Conservation (phyloP, 2,113 vertebrate species). For the Maccullochella peelii region DNA sequence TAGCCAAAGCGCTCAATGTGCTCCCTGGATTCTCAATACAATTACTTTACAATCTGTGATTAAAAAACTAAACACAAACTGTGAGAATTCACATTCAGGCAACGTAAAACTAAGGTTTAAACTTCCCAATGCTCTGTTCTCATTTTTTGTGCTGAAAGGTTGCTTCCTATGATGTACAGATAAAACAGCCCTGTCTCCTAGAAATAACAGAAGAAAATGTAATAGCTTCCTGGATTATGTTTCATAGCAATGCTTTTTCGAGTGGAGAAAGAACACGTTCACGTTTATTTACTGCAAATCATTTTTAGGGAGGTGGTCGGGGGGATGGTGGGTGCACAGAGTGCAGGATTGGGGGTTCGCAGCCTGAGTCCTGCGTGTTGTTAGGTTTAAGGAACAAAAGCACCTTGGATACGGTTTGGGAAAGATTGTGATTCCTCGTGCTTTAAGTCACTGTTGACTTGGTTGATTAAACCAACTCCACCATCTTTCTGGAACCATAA, state of each 20-base stretch:
- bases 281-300: neutral
- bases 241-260: neutral
- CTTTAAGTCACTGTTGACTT: neutral
- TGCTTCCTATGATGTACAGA: neutral
- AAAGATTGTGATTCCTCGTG: neutral
- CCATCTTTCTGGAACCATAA: no score
- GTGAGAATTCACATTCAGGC: neutral
- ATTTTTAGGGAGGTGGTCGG: neutral
- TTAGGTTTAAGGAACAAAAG: no score
- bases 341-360: neutral
- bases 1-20: constrained; percentile 10
- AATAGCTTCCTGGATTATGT: neutral
- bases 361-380: no score
- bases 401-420: neutral
- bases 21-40: constrained; percentile 17
- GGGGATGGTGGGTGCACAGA: neutral
- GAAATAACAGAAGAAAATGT: neutral
- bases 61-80: constrained; percentile 16
- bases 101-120: neutral
- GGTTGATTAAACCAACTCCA: neutral
- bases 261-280: neutral
- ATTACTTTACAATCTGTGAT: neutral
- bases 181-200: neutral
- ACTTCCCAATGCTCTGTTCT: neutral
- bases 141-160: neutral